Evolutionary conservation across 1,140 invertebrate genomes (phyloP).

Genomic region (Atta texana): DNA sequence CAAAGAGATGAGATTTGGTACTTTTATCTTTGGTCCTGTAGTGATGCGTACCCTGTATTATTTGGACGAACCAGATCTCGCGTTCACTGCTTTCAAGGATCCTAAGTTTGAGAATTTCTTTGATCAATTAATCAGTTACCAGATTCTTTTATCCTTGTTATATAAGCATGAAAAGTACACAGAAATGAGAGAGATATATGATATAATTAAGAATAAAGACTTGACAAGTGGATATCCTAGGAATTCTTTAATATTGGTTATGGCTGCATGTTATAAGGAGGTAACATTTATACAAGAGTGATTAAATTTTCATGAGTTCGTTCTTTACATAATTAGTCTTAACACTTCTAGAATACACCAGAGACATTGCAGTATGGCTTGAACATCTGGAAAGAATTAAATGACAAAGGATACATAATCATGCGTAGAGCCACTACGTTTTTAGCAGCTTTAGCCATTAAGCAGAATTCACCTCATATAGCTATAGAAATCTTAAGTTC

Average conservation of each 20-base stretch:
- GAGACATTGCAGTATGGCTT: slow-evolving; percentile 90
- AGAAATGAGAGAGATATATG: slow-evolving; percentile 89
- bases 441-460: slow-evolving; percentile 89
- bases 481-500: slow-evolving; percentile 89
- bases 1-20: slow-evolving; percentile 91
- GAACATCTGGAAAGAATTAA: slow-evolving; percentile 88
- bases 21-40: slow-evolving; percentile 93
- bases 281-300: slow-evolving; percentile 84
- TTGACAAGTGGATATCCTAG: slow-evolving; percentile 88
- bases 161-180: slow-evolving; percentile 90
- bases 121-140: slow-evolving; percentile 90
- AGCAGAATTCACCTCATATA: slow-evolving; percentile 89
- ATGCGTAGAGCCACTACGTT: slow-evolving; percentile 88
- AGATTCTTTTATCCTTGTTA: slow-evolving; percentile 91
- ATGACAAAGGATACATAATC: slow-evolving; percentile 86
- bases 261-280: slow-evolving; percentile 92
- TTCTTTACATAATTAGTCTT: slow-evolving; percentile 25
- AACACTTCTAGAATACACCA: slow-evolving; percentile 88
- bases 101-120: slow-evolving; percentile 89
- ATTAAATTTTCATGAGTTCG: slow-evolving; percentile 21
- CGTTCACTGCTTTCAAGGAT: slow-evolving; percentile 89
- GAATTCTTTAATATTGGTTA: slow-evolving; percentile 88
- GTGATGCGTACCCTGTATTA: slow-evolving; percentile 92
- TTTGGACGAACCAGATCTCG: slow-evolving; percentile 90
- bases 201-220: slow-evolving; percentile 87